These are phyloP conservation scores for Eledona agricola DNA, from an alignment of 2,888 invertebrate genomes.

Conservation along the genomic window DNA sequence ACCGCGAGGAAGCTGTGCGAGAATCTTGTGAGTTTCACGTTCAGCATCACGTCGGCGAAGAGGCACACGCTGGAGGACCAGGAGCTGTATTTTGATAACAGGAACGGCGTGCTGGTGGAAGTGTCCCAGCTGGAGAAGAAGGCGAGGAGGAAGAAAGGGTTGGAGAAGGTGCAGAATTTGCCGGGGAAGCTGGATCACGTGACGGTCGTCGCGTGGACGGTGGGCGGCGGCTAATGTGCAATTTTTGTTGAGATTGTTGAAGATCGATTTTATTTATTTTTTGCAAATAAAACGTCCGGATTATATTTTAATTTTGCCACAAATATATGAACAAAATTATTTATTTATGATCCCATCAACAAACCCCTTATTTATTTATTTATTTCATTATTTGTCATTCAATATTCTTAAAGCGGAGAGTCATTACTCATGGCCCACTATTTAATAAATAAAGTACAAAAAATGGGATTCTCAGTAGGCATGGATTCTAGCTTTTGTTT, in stretches of 20 bases:
- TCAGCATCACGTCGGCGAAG: slow-evolving; percentile 82
- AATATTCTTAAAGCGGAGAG: too few relatives aligned
- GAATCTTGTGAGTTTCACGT: slow-evolving; percentile 79
- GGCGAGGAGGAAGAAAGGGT: slow-evolving; percentile 72
- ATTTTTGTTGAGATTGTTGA: slow-evolving; percentile 7
- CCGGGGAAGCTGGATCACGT: slow-evolving; percentile 92
- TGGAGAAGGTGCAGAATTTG: slow-evolving; percentile 75
- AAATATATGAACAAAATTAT: background rate
- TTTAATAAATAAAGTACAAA: too few relatives aligned
- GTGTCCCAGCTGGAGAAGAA: slow-evolving; percentile 72
- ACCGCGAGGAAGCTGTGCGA: slow-evolving; percentile 75
- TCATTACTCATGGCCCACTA: too few relatives aligned
- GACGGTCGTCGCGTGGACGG: slow-evolving; percentile 81
- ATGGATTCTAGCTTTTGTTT: too few relatives aligned
- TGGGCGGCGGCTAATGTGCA: slow-evolving; percentile 62
- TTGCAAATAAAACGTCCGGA: background rate
- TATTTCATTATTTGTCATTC: too few relatives aligned
- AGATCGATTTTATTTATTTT: background rate
- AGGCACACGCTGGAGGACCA: slow-evolving; percentile 83
- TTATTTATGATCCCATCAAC: too few relatives aligned
- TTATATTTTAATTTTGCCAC: slow-evolving; percentile 6
- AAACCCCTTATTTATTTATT: too few relatives aligned
- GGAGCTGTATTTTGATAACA: slow-evolving; percentile 74
- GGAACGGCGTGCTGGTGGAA: slow-evolving; percentile 67
- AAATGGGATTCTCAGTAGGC: too few relatives aligned